These are phyloP conservation scores for Peromyscus nudipes DNA, from an alignment of 2,797 vertebrate species.

Conservation along the genomic window DNA sequence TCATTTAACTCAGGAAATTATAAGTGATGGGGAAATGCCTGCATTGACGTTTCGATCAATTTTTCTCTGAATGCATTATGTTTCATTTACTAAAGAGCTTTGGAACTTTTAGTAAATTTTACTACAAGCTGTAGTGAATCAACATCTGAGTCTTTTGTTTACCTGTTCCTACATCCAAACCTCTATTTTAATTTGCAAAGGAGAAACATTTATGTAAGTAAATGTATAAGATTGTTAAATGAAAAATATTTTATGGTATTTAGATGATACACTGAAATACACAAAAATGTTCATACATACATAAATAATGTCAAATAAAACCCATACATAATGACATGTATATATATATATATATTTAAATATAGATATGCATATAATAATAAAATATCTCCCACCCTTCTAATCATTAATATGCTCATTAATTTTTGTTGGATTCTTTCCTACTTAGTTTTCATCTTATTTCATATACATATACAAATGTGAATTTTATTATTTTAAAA, in stretches of 20 bases:
- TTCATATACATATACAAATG: conserved; percentile 31
- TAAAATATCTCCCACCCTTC: background rate
- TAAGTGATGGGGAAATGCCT: background rate
- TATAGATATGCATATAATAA: background rate
- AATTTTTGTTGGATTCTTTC: conserved; percentile 56
- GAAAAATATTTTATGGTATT: conserved; percentile 42
- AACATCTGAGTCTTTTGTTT: conserved; percentile 34
- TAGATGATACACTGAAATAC: conserved; percentile 23
- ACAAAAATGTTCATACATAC: background rate
- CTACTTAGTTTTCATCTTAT: conserved; percentile 1
- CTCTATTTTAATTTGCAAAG: conserved; percentile 30
- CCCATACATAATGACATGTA: background rate
- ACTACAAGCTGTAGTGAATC: background rate
- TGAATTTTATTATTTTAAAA: background rate
- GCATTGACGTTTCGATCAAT: conserved; percentile 29
- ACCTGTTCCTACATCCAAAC: background rate
- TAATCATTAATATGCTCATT: background rate
- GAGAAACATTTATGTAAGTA: conserved; percentile 19
- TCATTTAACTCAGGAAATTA: conserved; percentile 44
- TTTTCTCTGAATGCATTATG: background rate
- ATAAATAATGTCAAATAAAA: conserved; percentile 33
- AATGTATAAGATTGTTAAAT: conserved; percentile 40
- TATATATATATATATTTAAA: background rate
- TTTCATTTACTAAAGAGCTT: conserved; percentile 11
- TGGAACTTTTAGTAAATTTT: conserved; percentile 13